Evolutionary conservation across 1,140 invertebrate species (phyloP), one percentile per base, ranked within the genome.

Genomic region (Drosophila funebris): DNA sequence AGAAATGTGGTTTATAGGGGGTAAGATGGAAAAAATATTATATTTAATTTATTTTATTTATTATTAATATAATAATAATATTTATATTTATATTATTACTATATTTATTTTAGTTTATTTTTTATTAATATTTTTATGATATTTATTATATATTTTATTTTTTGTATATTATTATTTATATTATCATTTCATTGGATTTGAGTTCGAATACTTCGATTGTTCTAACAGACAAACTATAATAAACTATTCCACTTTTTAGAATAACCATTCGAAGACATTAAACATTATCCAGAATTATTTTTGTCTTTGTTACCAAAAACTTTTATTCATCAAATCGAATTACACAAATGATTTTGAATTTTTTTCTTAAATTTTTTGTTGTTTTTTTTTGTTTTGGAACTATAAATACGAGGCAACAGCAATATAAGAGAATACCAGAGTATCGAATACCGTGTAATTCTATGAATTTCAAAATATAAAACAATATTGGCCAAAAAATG

Each of bases 271-370:
- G 6, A 11, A 16, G 9, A 16, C 7, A 48, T 9, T 62, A 1
- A 1, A 48, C 18, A 24, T 24, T n/a, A 13, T 11, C n/a, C 8
- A 6, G 13, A 5, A 20, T 33, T 20, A 33, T 3, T 9, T 20
- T 53, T 58, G 63, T 41, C 11, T 41, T 58, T 68, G 73, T 80
- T 41, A 69, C 16, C 66, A 81, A 81, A 81, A 78, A 54, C 68
- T 48, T 61, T 85, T 85, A 85, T 85, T 85, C 50, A 81, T 68
- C 41, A 50, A 74, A 63, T 64, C 50, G 13, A 63, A 74, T 70
- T 81, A 85, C 81, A 78, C 63, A 73, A 41, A 36, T 52, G 20
- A 60, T 48, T 54, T 53, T 44, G 6, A 41, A 24, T 24, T n/a
- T n/a, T n/a, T 24, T 27, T 33, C 43, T 52, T 70, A 52, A 16